These are phyloP conservation scores for Portevinia maculata DNA, from an alignment of 2,888 invertebrate species.

Conservation along the genomic window DNA sequence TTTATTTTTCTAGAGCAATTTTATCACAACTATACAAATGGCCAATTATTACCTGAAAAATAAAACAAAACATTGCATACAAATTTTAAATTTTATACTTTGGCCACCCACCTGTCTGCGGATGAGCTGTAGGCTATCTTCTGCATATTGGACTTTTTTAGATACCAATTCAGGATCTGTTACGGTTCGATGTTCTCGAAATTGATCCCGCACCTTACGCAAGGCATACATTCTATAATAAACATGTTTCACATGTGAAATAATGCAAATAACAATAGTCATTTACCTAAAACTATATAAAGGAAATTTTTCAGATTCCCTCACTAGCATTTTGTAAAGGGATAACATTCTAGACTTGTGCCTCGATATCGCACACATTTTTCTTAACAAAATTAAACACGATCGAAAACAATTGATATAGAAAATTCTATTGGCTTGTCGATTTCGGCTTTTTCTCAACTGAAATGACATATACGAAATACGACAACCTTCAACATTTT, in stretches of 20 bases:
- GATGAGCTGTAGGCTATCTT: conserved; percentile 48
- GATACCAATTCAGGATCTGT: conserved; percentile 27
- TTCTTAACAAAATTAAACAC: too few relatives aligned
- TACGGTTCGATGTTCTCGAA: conserved; percentile 35
- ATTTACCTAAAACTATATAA: conserved; percentile 57
- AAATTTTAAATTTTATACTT: too few relatives aligned
- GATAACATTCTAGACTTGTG: conserved; percentile 39
- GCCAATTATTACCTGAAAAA: conserved; percentile 64
- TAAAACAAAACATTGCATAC: too few relatives aligned
- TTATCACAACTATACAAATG: conserved; percentile 62
- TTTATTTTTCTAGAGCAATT: conserved; percentile 54
- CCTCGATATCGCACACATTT: conserved; percentile 48
- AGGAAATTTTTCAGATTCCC: conserved; percentile 58
- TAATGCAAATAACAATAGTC: neutral
- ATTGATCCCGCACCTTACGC: conserved; percentile 49
- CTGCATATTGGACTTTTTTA: conserved; percentile 36
- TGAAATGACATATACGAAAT: too few relatives aligned
- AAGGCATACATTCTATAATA: conserved; percentile 43
- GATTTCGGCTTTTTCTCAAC: too few relatives aligned
- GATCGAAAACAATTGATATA: too few relatives aligned
- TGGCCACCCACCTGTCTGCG: conserved; percentile 62
- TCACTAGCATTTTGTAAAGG: conserved; percentile 50
- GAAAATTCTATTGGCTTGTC: too few relatives aligned
- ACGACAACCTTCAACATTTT: too few relatives aligned
- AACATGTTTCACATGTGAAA: too few relatives aligned